Evolutionary conservation across 2,888 invertebrate species (phyloP).

Genomic region (Philereme transversata): DNA sequence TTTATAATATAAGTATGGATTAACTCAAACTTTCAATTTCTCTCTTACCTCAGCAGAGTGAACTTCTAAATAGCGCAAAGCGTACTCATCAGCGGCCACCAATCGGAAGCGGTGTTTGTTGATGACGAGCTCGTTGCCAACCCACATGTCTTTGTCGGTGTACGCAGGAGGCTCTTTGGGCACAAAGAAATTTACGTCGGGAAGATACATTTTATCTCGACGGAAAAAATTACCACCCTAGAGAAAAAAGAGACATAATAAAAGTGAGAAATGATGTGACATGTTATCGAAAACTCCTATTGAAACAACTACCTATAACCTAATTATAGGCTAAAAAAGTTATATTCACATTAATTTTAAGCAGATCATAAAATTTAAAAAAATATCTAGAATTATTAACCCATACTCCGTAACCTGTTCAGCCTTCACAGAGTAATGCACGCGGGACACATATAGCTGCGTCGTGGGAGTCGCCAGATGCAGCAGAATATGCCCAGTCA

Average conservation of each 20-base stretch:
- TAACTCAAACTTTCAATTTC: background rate
- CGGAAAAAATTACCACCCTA: constrained; percentile 87
- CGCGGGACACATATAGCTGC: too few species aligned
- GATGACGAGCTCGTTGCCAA: constrained; percentile 91
- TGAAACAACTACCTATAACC: too few species aligned
- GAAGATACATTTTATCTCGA: constrained; percentile 88
- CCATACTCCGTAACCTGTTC: too few species aligned
- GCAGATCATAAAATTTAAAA: too few species aligned
- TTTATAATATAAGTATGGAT: too few species aligned
- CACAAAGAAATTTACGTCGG: constrained; percentile 88
- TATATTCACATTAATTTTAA: too few species aligned
- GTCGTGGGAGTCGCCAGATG: too few species aligned
- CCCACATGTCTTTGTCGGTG: constrained; percentile 91
- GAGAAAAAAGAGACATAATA: constrained; percentile 5
- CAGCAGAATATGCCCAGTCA: too few species aligned
- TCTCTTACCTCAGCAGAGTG: constrained; percentile 86
- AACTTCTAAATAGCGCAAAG: constrained; percentile 93
- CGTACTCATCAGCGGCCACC: constrained; percentile 93
- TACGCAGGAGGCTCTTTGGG: constrained; percentile 90
- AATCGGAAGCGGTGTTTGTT: constrained; percentile 92
- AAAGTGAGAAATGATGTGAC: background rate
- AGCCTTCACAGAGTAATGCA: too few species aligned
- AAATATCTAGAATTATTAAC: too few species aligned
- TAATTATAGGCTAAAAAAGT: too few species aligned
- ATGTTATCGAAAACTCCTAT: background rate